These are phyloP conservation scores for Hyposoter dolosus DNA, from an alignment of 2,888 invertebrate species.

Conservation along the genomic window DNA sequence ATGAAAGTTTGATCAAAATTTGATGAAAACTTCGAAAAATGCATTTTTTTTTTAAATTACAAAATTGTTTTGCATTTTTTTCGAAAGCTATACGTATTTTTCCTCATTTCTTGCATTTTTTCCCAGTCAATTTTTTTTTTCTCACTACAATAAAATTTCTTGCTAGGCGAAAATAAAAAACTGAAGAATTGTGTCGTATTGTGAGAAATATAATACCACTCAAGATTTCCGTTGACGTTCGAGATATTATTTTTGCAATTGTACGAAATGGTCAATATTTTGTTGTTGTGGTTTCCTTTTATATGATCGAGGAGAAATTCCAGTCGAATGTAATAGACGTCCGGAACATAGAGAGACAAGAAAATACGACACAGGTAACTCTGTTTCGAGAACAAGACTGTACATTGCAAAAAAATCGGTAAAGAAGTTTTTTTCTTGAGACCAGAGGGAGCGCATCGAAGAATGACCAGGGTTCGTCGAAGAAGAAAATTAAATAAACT, in stretches of 20 bases:
- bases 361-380: constrained; percentile 40
- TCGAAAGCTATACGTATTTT: background rate
- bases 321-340: constrained; percentile 46
- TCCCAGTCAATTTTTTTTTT: background rate
- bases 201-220: background rate
- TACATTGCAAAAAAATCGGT: constrained; percentile 38
- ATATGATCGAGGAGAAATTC: background rate
- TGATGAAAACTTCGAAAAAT: background rate
- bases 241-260: background rate
- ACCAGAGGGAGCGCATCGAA: constrained; percentile 58
- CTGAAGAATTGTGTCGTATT: background rate
- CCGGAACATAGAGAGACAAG: constrained; percentile 17
- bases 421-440: constrained; percentile 59
- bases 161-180: background rate
- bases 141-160: background rate
- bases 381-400: background rate
- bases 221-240: background rate
- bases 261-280: background rate
- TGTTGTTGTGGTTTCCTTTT: background rate
- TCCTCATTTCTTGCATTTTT: background rate
- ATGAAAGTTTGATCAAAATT: background rate
- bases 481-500: constrained; percentile 70
- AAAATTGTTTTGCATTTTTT: background rate
- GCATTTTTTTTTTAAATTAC: background rate
- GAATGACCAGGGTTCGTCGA: constrained; percentile 67